Conservation (phyloP, 2,888 invertebrate species). For the Agrenia bidenticulata region DNA sequence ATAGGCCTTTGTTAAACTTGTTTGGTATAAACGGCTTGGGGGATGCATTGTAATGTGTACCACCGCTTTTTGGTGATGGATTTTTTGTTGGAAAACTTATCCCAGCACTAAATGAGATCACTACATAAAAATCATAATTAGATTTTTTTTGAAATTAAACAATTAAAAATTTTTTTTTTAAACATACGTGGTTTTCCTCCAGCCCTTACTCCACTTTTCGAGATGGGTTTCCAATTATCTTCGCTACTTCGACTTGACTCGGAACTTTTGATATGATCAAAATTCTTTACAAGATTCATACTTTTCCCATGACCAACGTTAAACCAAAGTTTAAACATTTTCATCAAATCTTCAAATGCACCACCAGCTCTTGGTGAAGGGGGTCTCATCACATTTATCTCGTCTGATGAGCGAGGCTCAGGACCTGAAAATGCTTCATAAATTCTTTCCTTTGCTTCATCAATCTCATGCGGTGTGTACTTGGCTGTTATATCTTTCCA, state of each 20-base stretch:
- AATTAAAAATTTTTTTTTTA: neutral
- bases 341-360: slow-evolving; percentile 44
- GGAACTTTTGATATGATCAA: too few relatives aligned
- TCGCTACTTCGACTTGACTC: neutral
- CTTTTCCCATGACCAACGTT: neutral
- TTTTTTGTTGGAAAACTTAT: slow-evolving; percentile 13
- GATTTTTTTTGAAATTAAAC: neutral
- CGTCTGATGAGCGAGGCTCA: slow-evolving; percentile 20
- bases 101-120: slow-evolving; percentile 41
- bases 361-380: slow-evolving; percentile 22
- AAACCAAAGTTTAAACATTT: slow-evolving; percentile 45
- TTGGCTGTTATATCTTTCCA: slow-evolving; percentile 42
- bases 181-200: slow-evolving; percentile 24
- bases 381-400: slow-evolving; percentile 28
- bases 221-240: slow-evolving; percentile 24
- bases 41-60: neutral
- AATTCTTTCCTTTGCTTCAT: slow-evolving; percentile 40
- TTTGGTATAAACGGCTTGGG: neutral
- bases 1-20: neutral
- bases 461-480: slow-evolving; percentile 39
- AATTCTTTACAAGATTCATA: too few relatives aligned
- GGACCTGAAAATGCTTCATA: slow-evolving; percentile 30
- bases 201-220: slow-evolving; percentile 12
- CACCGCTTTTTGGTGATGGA: slow-evolving; percentile 7
- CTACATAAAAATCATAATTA: slow-evolving; percentile 11